phyloP scores from a whole-genome alignment of 2,113 vertebrate species.

The Telmatochromis bifrenatus region DNA sequence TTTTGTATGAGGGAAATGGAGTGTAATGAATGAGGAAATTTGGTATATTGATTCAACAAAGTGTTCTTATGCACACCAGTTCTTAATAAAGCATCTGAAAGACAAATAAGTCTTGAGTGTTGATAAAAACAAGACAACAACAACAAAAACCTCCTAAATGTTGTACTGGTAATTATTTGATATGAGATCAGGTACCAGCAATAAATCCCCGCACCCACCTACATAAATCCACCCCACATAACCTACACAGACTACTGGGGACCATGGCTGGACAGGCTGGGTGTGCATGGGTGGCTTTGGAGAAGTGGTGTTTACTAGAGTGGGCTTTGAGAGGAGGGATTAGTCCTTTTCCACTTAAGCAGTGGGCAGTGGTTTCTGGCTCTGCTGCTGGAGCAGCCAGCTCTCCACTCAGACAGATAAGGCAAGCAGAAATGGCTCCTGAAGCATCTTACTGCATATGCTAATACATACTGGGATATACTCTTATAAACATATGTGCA shows the following conservation, averaged over 20 bases:
- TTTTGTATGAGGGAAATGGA: conserved; percentile 4
- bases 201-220: neutral
- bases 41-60: conserved; percentile 1
- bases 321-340: conserved; percentile 52
- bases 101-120: conserved; percentile 19
- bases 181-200: conserved; percentile 18
- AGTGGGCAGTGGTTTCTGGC: conserved; percentile 42
- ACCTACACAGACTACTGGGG: neutral
- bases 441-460: conserved; percentile 25
- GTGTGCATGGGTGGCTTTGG: conserved; percentile 55
- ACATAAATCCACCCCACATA: neutral
- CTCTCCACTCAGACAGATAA: conserved; percentile 57
- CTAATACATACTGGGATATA: neutral
- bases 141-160: conserved; percentile 24
- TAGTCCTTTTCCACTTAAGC: conserved; percentile 61
- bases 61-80: neutral
- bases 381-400: conserved; percentile 35
- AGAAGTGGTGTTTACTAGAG: conserved; percentile 52
- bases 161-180: conserved; percentile 30
- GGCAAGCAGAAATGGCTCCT: conserved; percentile 36
- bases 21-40: conserved; percentile 13
- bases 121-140: neutral
- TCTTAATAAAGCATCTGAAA: neutral
- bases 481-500: neutral
- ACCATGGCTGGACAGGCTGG: conserved; percentile 4